phyloP scores from a whole-genome alignment of 2,797 vertebrate species.

The Enteromius viviparus region DNA sequence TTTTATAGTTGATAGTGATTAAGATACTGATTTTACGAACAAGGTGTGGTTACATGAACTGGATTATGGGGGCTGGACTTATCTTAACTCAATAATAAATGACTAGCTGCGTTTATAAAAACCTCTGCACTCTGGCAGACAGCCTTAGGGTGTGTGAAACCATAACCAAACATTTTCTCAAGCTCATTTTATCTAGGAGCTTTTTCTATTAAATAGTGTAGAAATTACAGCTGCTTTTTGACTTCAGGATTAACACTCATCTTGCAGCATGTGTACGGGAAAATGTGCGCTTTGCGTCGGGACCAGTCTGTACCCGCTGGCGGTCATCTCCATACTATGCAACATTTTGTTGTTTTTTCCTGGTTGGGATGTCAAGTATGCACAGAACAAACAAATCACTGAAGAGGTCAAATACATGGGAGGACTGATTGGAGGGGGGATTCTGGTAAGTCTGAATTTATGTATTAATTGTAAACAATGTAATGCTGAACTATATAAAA shows the following conservation, averaged over 20 bases:
- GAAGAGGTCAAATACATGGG: slow-evolving; percentile 82
- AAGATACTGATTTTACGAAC: neutral
- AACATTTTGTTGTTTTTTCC: slow-evolving; percentile 83
- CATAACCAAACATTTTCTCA: neutral
- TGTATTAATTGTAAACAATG: neutral
- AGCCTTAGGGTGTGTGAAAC: neutral
- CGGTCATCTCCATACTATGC: slow-evolving; percentile 74
- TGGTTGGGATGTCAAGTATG: slow-evolving; percentile 68
- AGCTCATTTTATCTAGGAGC: neutral
- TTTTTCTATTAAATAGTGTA: neutral
- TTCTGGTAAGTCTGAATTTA: slow-evolving; percentile 73
- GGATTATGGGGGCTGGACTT: slow-evolving; percentile 19
- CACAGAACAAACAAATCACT: slow-evolving; percentile 70
- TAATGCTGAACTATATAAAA: neutral
- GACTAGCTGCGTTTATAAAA: slow-evolving; percentile 28
- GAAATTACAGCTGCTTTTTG: neutral
- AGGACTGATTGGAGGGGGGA: slow-evolving; percentile 78
- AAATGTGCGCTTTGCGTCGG: slow-evolving; percentile 77
- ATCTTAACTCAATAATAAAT: slow-evolving; percentile 34
- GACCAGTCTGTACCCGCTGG: slow-evolving; percentile 73
- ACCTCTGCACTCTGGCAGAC: neutral
- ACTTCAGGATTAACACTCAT: neutral
- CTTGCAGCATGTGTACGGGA: slow-evolving; percentile 78
- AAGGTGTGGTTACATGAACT: slow-evolving; percentile 29
- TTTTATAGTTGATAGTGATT: neutral